Percentiles rank a stretch among this genome's conserved stretches.
Evolutionary conservation across 2,888 invertebrate genomes (phyloP).

Genomic region (Cinara cedri): DNA sequence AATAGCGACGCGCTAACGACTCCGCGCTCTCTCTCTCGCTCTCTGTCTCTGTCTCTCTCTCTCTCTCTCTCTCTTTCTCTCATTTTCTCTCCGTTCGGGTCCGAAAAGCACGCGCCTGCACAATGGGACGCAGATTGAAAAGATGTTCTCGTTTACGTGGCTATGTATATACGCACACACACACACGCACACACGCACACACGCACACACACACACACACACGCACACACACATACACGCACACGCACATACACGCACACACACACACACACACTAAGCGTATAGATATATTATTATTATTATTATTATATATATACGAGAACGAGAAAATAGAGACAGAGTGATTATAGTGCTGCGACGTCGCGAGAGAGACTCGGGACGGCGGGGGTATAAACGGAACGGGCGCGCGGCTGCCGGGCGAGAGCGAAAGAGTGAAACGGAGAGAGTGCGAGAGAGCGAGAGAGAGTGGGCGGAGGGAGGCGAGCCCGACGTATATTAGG

Average conservation of each 20-base stretch:
- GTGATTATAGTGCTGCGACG: too few species aligned
- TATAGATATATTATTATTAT: too few species aligned
- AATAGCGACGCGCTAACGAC: constrained; percentile 45
- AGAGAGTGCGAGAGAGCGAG: not conserved
- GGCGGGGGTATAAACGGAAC: not conserved
- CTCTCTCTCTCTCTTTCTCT: not conserved
- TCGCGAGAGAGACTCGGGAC: not conserved
- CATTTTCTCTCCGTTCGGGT: constrained; percentile 16
- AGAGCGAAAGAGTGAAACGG: not conserved
- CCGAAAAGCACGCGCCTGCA: constrained; percentile 44
- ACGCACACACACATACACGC: too few species aligned
- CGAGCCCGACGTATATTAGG: constrained; percentile 41
- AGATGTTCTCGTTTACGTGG: constrained; percentile 29
- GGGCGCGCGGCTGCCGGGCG: not conserved
- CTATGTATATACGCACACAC: too few species aligned
- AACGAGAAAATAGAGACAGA: too few species aligned
- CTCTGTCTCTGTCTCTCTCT: not conserved
- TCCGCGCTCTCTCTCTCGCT: not conserved
- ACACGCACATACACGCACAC: too few species aligned
- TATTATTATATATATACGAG: not conserved
- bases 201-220: too few species aligned
- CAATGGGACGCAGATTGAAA: constrained; percentile 56
- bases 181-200: too few species aligned
- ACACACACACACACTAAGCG: too few species aligned
- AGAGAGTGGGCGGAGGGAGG: too few species aligned